Evolutionary conservation across 2,888 invertebrate species (phyloP).

Genomic region (Abrostola triplasia): DNA sequence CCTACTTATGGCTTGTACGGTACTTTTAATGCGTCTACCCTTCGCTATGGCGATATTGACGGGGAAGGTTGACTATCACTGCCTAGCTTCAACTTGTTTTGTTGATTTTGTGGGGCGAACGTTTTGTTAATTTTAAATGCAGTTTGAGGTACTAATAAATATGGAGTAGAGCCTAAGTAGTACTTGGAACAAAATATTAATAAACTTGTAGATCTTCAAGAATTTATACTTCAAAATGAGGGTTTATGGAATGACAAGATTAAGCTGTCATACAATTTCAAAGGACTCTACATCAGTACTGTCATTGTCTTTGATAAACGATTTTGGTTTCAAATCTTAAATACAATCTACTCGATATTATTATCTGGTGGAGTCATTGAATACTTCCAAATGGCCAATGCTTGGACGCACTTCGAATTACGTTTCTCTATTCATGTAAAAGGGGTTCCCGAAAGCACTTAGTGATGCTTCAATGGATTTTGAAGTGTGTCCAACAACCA

Average conservation of each 20-base stretch:
- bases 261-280: too few relatives aligned
- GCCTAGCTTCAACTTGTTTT: background rate
- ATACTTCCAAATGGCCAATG: constrained; percentile 19
- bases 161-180: too few relatives aligned
- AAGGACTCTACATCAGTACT: too few relatives aligned
- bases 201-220: too few relatives aligned
- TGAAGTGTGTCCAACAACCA: constrained; percentile 29
- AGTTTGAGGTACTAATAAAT: too few relatives aligned
- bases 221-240: too few relatives aligned
- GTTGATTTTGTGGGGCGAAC: too few relatives aligned
- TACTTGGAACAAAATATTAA: too few relatives aligned
- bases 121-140: too few relatives aligned
- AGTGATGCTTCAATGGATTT: constrained; percentile 30
- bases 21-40: constrained; percentile 36
- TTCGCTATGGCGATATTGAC: constrained; percentile 33
- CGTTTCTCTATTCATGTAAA: constrained; percentile 23
- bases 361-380: constrained; percentile 5
- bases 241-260: too few relatives aligned
- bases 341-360: background rate
- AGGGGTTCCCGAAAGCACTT: constrained; percentile 31
- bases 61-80: constrained; percentile 12
- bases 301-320: too few relatives aligned
- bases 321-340: too few relatives aligned
- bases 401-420: constrained; percentile 28
- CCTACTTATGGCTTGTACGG: constrained; percentile 51